phyloP scores from a whole-genome alignment of 53 echinoderm and acorn worm genomes.

The Zoroaster sp. region DNA sequence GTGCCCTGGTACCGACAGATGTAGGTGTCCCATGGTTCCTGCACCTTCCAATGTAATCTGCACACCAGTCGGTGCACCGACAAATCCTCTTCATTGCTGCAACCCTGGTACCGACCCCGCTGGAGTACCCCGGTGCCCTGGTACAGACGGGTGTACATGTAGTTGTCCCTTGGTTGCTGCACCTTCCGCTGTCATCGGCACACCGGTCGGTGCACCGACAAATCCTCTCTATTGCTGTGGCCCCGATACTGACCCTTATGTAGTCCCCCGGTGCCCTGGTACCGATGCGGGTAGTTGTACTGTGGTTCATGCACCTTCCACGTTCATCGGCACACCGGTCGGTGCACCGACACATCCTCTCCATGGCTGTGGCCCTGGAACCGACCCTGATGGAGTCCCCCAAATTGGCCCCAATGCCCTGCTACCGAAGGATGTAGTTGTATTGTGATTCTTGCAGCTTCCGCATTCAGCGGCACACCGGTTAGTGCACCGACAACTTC shows the following conservation, averaged over 20 bases:
- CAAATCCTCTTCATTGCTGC: not conserved
- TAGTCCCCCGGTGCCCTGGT: not conserved
- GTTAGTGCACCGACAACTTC: too few species aligned
- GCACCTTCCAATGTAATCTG: not conserved
- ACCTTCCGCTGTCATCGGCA: not conserved
- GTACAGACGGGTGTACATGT: not conserved
- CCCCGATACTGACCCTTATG: not conserved
- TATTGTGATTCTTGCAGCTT: too few species aligned
- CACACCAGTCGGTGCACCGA: not conserved
- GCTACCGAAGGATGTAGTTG: too few species aligned
- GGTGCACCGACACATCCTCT: not conserved
- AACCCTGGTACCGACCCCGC: not conserved
- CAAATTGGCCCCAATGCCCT: too few species aligned
- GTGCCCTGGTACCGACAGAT: not conserved
- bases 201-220: not conserved
- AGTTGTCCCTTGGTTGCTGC: not conserved
- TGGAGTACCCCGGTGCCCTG: not conserved
- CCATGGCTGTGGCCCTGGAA: not conserved
- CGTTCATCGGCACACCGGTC: not conserved
- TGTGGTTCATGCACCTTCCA: not conserved
- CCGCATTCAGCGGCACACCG: too few species aligned
- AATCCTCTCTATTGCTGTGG: not conserved
- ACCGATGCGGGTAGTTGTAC: too few species aligned
- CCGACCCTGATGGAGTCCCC: too few species aligned
- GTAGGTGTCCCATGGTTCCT: not conserved